phyloP scores from a whole-genome alignment of 1,140 invertebrate species.

The Drosophila eugracilis region DNA sequence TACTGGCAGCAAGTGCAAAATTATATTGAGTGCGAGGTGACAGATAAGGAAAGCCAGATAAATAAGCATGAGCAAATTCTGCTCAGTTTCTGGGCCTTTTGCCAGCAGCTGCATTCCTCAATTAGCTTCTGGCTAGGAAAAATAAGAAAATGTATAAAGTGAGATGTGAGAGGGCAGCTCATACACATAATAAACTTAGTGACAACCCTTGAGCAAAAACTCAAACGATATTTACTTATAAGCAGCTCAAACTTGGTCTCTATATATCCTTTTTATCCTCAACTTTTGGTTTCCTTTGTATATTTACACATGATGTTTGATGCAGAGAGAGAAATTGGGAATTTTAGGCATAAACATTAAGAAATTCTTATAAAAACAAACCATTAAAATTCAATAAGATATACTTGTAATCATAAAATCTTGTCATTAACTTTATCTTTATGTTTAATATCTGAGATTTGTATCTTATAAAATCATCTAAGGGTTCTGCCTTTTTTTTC shows the following conservation, averaged over 20 bases:
- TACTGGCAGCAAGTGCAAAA: constrained; percentile 23
- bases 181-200: constrained; percentile 24
- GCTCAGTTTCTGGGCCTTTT: constrained; percentile 34
- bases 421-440: neutral
- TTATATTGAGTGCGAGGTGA: constrained; percentile 2
- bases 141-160: neutral
- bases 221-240: constrained; percentile 41
- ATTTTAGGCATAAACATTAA: too few species aligned
- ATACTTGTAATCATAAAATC: too few species aligned
- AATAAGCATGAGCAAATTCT: constrained; percentile 1
- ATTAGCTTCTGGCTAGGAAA: constrained; percentile 52
- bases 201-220: constrained; percentile 48
- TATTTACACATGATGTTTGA: constrained; percentile 69
- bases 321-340: constrained; percentile 28
- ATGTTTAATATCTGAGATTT: neutral
- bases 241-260: constrained; percentile 28
- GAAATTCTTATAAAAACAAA: too few species aligned
- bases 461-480: too few species aligned
- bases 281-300: constrained; percentile 28
- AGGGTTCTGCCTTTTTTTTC: neutral
- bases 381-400: too few species aligned
- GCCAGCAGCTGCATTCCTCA: constrained; percentile 47
- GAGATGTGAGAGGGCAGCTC: neutral
- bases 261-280: constrained; percentile 45
- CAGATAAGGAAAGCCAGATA: constrained; percentile 16